phyloP scores from a whole-genome alignment of 2,888 invertebrate species.

The Neocrepidodera transversa region DNA sequence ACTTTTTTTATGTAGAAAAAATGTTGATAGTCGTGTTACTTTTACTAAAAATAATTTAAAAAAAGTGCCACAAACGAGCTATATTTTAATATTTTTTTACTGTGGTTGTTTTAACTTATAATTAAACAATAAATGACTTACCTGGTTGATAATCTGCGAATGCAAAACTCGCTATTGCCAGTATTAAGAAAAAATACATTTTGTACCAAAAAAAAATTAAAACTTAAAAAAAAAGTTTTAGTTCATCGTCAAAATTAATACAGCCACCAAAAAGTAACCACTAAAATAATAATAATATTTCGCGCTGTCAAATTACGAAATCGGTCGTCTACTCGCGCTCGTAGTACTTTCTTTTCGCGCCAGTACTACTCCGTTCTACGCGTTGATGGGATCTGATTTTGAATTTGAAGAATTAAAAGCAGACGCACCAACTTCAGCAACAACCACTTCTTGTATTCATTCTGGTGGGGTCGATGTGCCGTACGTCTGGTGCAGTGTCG shows the following conservation, averaged over 20 bases:
- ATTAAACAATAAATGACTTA: no score
- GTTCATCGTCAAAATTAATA: neutral
- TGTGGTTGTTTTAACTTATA: no score
- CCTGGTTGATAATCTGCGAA: neutral
- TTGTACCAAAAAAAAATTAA: no score
- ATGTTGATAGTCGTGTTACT: no score
- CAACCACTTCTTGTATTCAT: conserved; percentile 38
- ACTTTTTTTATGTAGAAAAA: no score
- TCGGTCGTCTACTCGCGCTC: conserved; percentile 2
- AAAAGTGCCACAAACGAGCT: no score
- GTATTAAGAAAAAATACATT: neutral
- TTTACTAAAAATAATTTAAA: no score
- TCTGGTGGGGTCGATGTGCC: conserved; percentile 39
- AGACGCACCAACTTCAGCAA: conserved; percentile 27
- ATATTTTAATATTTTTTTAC: no score
- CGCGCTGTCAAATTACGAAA: neutral
- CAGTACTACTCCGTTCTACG: conserved; percentile 1
- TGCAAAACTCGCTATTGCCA: neutral
- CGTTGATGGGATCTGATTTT: conserved; percentile 7
- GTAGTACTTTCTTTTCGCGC: neutral
- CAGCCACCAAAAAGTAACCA: neutral
- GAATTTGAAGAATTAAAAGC: conserved; percentile 25
- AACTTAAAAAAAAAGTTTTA: no score
- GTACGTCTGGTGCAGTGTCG: conserved; percentile 31
- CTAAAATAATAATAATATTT: neutral